Evolutionary conservation across 2,113 vertebrate genomes (phyloP).

Genomic region (Litocranius walleri): DNA sequence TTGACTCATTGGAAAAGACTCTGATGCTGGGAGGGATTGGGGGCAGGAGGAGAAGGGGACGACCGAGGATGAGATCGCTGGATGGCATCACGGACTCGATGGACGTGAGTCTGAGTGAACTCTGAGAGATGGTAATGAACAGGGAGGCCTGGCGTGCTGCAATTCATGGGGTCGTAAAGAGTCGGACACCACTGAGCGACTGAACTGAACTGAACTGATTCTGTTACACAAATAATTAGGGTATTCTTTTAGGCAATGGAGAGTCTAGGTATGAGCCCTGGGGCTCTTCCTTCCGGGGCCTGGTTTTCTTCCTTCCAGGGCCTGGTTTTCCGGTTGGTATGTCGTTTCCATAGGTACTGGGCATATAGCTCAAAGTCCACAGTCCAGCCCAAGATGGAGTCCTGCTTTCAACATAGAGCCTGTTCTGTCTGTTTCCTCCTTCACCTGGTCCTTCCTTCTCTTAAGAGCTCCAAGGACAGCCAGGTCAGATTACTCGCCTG

Average conservation of each 20-base stretch:
- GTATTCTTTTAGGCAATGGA: not conserved
- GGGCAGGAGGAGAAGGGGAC: too few relatives aligned
- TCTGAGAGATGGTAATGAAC: too few relatives aligned
- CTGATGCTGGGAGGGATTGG: too few relatives aligned
- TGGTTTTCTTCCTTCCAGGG: not conserved
- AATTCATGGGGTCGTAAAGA: too few relatives aligned
- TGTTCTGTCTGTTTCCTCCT: not conserved
- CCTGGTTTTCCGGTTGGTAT: not conserved
- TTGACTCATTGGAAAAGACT: too few relatives aligned
- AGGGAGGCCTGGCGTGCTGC: too few relatives aligned
- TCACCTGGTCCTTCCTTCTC: not conserved
- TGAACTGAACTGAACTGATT: too few relatives aligned
- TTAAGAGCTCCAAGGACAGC: not conserved
- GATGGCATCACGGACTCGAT: too few relatives aligned
- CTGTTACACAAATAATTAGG: not conserved
- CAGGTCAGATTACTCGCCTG: not conserved
- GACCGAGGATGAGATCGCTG: too few relatives aligned
- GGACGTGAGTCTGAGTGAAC: too few relatives aligned
- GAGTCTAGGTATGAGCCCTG: not conserved
- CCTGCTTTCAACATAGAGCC: not conserved
- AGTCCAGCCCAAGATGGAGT: not conserved
- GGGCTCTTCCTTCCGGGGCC: not conserved
- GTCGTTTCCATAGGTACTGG: not conserved
- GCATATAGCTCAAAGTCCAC: not conserved
- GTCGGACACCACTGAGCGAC: too few relatives aligned